Conservation (phyloP, 2,888 invertebrate species). For the Coecobrya sp. region DNA sequence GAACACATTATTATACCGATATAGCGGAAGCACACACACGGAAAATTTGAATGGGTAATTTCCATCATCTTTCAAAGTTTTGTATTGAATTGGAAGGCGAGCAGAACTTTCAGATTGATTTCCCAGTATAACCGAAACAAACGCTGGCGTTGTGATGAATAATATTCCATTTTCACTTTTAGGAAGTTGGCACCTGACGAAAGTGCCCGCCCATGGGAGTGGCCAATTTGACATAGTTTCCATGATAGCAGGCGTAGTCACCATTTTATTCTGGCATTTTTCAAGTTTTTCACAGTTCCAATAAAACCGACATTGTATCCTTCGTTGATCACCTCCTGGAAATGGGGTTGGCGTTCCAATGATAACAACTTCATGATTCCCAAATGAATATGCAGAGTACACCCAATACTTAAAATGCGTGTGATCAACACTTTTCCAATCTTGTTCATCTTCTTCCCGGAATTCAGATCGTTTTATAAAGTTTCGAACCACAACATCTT, state of each 20-base stretch:
- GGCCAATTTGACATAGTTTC: not conserved
- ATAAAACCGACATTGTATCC: too few relatives aligned
- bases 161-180: too few relatives aligned
- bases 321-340: too few relatives aligned
- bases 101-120: not conserved
- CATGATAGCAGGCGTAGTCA: not conserved
- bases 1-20: too few relatives aligned
- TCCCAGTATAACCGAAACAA: not conserved
- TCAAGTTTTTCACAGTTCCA: not conserved
- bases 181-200: not conserved
- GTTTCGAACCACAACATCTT: too few relatives aligned
- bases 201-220: not conserved
- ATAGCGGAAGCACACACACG: conserved; percentile 41
- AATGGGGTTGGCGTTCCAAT: not conserved
- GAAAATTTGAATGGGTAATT: conserved; percentile 6
- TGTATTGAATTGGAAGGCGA: not conserved
- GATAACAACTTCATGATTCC: not conserved
- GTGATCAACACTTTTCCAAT: conserved; percentile 30
- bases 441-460: too few relatives aligned
- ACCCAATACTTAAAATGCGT: not conserved
- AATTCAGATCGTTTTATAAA: too few relatives aligned
- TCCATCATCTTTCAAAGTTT: not conserved
- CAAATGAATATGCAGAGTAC: conserved; percentile 12
- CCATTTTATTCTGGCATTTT: too few relatives aligned
- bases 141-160: not conserved